These are phyloP conservation scores for Plemyria rubiginata DNA, from an alignment of 2,888 invertebrate genomes.

Conservation along the genomic window DNA sequence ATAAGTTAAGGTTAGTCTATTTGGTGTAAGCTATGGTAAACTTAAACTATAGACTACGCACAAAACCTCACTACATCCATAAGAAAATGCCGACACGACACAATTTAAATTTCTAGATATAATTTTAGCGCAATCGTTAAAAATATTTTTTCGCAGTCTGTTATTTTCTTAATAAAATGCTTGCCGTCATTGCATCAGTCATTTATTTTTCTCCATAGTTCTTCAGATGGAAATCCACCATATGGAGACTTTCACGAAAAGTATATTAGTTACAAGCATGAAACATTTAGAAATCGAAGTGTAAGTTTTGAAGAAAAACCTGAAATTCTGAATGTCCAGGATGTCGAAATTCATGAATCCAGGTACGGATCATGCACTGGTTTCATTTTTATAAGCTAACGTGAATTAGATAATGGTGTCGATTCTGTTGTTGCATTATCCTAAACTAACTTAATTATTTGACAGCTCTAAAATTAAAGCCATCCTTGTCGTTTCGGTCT, in stretches of 20 bases:
- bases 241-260: slow-evolving; percentile 93
- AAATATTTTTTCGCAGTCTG: slow-evolving; percentile 15
- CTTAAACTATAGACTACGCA: slow-evolving; percentile 20
- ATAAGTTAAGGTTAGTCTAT: not conserved
- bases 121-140: slow-evolving; percentile 5
- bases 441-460: too few species aligned
- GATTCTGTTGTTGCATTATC: too few species aligned
- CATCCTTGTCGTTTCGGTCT: too few species aligned
- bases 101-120: slow-evolving; percentile 12
- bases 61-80: slow-evolving; percentile 17
- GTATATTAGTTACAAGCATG: slow-evolving; percentile 88
- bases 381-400: slow-evolving; percentile 16
- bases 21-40: not conserved
- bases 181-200: slow-evolving; percentile 68
- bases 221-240: slow-evolving; percentile 84
- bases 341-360: slow-evolving; percentile 61
- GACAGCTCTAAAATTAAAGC: too few species aligned
- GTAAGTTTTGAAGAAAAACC: slow-evolving; percentile 88
- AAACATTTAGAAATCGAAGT: slow-evolving; percentile 90
- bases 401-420: not conserved
- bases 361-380: slow-evolving; percentile 66
- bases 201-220: slow-evolving; percentile 82
- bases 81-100: slow-evolving; percentile 10
- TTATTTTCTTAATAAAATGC: slow-evolving; percentile 37
- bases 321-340: slow-evolving; percentile 66